phyloP scores from a whole-genome alignment of 2,888 invertebrate species.

The Eupithecia centaureata region DNA sequence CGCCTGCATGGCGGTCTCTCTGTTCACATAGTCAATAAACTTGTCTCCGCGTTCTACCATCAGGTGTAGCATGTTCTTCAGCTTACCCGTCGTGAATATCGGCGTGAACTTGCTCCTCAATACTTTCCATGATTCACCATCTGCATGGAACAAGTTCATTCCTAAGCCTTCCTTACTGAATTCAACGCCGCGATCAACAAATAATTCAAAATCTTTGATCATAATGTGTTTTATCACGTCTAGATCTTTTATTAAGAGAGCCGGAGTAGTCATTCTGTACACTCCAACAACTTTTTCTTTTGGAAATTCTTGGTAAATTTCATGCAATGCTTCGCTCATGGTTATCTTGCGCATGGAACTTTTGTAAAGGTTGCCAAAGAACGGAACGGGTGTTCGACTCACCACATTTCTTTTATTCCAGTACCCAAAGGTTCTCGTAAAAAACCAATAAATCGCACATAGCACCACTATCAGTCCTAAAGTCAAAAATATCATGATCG shows the following conservation, averaged over 20 bases:
- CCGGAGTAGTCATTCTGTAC: constrained; percentile 58
- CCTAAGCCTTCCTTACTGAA: constrained; percentile 61
- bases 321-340: constrained; percentile 3
- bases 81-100: constrained; percentile 63
- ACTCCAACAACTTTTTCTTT: constrained; percentile 64
- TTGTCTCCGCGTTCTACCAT: constrained; percentile 49
- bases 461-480: constrained; percentile 29
- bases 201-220: constrained; percentile 63
- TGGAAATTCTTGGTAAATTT: constrained; percentile 53
- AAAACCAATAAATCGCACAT: constrained; percentile 49
- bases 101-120: constrained; percentile 59
- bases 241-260: constrained; percentile 58
- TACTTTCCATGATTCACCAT: constrained; percentile 59
- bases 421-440: constrained; percentile 58
- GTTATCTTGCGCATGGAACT: constrained; percentile 38
- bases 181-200: constrained; percentile 58
- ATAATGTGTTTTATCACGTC: constrained; percentile 62
- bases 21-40: constrained; percentile 33
- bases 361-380: constrained; percentile 60
- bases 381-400: constrained; percentile 51
- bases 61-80: constrained; percentile 62
- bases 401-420: constrained; percentile 58
- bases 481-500: not conserved
- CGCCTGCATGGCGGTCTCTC: constrained; percentile 24
- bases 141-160: constrained; percentile 59